These are phyloP conservation scores for Andrena bucephala DNA, from an alignment of 2,888 invertebrate genomes.

Conservation along the genomic window DNA sequence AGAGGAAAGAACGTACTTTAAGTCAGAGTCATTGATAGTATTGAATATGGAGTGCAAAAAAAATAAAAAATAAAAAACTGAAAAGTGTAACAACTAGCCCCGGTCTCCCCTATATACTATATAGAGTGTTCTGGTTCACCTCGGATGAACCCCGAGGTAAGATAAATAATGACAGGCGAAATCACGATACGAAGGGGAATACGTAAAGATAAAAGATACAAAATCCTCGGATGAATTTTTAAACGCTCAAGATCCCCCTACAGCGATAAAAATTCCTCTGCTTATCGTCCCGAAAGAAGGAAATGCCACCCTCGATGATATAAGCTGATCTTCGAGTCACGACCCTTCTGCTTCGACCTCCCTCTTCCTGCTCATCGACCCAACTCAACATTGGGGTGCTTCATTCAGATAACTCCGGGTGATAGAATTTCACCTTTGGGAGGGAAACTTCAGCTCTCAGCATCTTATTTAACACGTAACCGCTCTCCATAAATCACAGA, in stretches of 20 bases:
- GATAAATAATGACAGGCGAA: slow-evolving; percentile 15
- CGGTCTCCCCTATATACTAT: no score
- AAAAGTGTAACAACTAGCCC: no score
- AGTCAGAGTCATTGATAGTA: no score
- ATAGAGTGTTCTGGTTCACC: background rate
- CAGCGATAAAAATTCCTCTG: background rate
- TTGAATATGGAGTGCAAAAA: no score
- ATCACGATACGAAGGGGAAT: slow-evolving; percentile 2
- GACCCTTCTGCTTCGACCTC: background rate
- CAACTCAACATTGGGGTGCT: background rate
- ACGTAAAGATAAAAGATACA: background rate
- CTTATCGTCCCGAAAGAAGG: slow-evolving; percentile 3
- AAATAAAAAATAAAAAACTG: no score
- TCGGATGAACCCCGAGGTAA: background rate
- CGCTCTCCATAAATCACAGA: background rate
- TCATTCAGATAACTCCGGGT: background rate
- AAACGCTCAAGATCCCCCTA: background rate
- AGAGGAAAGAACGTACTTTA: no score
- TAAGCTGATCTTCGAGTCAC: background rate
- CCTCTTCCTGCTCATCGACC: background rate
- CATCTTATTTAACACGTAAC: slow-evolving; percentile 3
- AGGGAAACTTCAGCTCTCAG: background rate
- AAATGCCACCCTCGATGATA: background rate
- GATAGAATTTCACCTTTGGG: background rate
- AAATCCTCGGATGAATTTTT: slow-evolving; percentile 4